phyloP scores from a whole-genome alignment of 2,888 invertebrate species.

The Protonemura montana region DNA sequence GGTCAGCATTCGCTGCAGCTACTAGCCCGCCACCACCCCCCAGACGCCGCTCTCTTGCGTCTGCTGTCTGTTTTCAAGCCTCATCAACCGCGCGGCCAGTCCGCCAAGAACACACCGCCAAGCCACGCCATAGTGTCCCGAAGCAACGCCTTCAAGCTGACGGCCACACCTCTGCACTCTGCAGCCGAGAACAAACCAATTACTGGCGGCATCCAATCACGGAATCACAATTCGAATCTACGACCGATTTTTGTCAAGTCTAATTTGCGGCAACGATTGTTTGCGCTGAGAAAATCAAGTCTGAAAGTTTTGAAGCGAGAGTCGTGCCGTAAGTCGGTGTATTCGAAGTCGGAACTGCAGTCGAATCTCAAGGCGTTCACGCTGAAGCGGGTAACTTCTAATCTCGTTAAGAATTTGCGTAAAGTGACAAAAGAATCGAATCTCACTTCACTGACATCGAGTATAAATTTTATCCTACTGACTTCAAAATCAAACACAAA shows the following conservation, averaged over 20 bases:
- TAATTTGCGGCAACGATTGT: too few species aligned
- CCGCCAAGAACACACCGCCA: not conserved
- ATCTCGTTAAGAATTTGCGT: too few species aligned
- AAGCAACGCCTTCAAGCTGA: too few species aligned
- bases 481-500: too few species aligned
- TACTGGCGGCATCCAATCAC: not conserved
- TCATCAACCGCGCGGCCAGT: not conserved
- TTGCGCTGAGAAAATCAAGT: too few species aligned
- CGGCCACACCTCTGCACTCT: not conserved
- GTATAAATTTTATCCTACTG: too few species aligned
- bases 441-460: too few species aligned
- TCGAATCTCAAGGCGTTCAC: not conserved
- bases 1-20: constrained; percentile 35
- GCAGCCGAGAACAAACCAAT: not conserved
- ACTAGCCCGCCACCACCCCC: constrained; percentile 30
- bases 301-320: too few species aligned
- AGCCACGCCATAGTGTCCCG: not conserved
- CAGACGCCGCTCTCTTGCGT: constrained; percentile 19
- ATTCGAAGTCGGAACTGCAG: not conserved
- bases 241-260: too few species aligned
- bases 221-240: not conserved
- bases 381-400: too few species aligned
- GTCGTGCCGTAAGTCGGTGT: too few species aligned
- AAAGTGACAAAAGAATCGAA: too few species aligned
- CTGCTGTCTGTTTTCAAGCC: constrained; percentile 5